Percentiles rank a stretch among this genome's conserved stretches.
Evolutionary conservation across 2,888 invertebrate genomes (phyloP).

Genomic region (Lamellibrachia satsuma): DNA sequence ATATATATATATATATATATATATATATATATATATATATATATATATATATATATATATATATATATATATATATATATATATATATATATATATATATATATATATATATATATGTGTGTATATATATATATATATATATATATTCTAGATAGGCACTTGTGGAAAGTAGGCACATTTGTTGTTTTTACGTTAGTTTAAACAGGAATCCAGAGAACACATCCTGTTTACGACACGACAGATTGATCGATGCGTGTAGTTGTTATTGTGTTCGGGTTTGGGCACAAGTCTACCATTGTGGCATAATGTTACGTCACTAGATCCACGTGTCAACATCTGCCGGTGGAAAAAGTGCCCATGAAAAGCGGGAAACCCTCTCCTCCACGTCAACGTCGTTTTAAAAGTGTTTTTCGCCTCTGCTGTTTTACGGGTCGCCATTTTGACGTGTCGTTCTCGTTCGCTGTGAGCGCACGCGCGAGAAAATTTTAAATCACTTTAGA

Average conservation of each 20-base stretch:
- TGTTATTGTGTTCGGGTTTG: background rate
- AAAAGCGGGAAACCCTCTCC: no score
- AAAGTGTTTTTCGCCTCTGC: no score
- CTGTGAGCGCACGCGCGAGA: no score
- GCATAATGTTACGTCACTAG: background rate
- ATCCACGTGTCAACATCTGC: no score
- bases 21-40: background rate
- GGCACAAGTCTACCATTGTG: background rate
- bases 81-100: background rate
- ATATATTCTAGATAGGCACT: background rate
- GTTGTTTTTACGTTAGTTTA: background rate
- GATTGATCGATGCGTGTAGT: background rate
- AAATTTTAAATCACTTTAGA: no score
- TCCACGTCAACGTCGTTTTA: no score
- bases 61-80: background rate
- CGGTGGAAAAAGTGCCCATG: no score
- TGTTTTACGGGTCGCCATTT: no score
- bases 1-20: background rate
- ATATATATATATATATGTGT: background rate
- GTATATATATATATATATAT: background rate
- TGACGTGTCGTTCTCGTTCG: no score
- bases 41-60: background rate
- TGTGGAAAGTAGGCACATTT: background rate
- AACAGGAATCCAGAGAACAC: background rate
- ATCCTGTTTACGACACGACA: background rate